phyloP scores from a whole-genome alignment of 2,888 invertebrate genomes.

The Drosophila gaucha region DNA sequence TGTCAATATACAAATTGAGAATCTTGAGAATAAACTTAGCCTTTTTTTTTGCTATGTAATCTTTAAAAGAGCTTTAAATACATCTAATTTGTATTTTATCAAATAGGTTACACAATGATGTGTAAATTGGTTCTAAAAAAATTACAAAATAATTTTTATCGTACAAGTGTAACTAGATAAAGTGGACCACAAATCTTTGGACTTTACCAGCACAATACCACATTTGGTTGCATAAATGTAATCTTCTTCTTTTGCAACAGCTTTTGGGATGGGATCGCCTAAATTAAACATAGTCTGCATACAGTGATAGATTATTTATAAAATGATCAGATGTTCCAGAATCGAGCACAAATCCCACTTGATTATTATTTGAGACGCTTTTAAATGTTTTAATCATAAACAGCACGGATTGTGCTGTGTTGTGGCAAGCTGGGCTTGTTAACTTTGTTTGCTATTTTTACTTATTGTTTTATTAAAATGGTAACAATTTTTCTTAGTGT shows the following conservation, averaged over 20 bases:
- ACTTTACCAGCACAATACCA: not conserved
- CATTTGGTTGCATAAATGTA: not conserved
- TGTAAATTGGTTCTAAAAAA: not conserved
- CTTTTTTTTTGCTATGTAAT: not conserved
- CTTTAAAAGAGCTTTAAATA: not conserved
- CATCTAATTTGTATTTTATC: not conserved
- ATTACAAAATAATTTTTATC: not conserved
- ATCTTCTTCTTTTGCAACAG: slow-evolving; percentile 11
- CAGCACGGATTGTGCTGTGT: too few relatives aligned
- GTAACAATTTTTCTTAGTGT: too few relatives aligned
- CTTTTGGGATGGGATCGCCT: not conserved
- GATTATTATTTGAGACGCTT: too few relatives aligned
- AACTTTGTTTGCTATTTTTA: too few relatives aligned
- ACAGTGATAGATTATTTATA: too few relatives aligned
- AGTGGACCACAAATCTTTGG: too few relatives aligned
- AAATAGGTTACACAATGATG: not conserved
- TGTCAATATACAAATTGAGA: not conserved
- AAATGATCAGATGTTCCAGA: too few relatives aligned
- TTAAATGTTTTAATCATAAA: too few relatives aligned
- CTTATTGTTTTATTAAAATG: too few relatives aligned
- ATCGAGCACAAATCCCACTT: too few relatives aligned
- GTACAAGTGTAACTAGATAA: not conserved
- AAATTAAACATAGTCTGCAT: too few relatives aligned
- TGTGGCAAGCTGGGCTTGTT: too few relatives aligned
- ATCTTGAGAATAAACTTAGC: not conserved